Percentiles rank a stretch among this genome's conserved stretches.
Evolutionary conservation across 1,140 invertebrate species (phyloP).

Genomic region (Drosophila dunni): DNA sequence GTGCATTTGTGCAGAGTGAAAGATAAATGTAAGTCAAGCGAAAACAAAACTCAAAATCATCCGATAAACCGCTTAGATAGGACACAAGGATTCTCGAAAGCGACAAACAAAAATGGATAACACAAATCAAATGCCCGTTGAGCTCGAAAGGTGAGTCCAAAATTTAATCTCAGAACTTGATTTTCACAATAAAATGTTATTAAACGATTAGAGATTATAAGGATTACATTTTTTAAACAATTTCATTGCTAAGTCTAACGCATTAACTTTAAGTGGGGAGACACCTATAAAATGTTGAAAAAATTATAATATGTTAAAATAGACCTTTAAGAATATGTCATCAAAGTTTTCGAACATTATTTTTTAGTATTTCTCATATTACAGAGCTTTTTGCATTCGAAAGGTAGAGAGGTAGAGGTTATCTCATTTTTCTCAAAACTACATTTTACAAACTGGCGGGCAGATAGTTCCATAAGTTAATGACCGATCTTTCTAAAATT

Average conservation of each 20-base stretch:
- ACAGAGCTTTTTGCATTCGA: too few species aligned
- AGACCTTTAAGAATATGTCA: too few species aligned
- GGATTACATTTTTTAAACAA: conserved; percentile 2
- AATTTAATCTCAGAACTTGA: background rate
- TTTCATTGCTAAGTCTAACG: background rate
- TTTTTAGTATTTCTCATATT: too few species aligned
- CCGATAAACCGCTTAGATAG: conserved; percentile 48
- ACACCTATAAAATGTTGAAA: too few species aligned
- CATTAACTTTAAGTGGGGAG: too few species aligned
- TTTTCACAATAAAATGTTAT: conserved; percentile 12
- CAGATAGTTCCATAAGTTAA: too few species aligned
- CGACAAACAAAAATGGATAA: conserved; percentile 65
- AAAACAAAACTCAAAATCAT: conserved; percentile 45
- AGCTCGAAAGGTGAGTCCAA: conserved; percentile 78
- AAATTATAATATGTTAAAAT: too few species aligned
- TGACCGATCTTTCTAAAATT: too few species aligned
- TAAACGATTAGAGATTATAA: background rate
- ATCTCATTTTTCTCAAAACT: too few species aligned
- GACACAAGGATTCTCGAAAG: conserved; percentile 41
- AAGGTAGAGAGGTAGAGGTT: too few species aligned
- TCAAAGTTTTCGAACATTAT: too few species aligned
- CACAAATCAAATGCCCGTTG: conserved; percentile 68
- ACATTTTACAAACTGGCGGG: too few species aligned
- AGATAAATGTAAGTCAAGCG: conserved; percentile 57
- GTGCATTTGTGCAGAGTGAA: conserved; percentile 38